Base-by-base conservation (phyloP, 2,797 vertebrate species). In the Dendrocincla fuliginosa region DNA sequence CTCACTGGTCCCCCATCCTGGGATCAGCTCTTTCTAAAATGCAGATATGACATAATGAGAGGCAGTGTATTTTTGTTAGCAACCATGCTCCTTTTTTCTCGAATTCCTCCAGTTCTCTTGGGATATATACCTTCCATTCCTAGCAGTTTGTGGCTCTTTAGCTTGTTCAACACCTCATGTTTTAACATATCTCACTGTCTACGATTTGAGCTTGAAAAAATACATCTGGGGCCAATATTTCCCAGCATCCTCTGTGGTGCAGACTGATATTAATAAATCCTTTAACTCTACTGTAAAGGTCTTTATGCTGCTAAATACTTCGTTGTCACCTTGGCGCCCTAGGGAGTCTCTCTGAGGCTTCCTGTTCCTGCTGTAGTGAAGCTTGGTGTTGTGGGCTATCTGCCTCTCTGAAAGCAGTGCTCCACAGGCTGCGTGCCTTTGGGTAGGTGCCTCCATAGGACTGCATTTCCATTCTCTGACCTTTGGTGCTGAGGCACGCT, bases 41-140 rank as follows among this genome's bases (percentile, higher is more conserved):
- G 76, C 63, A 78, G 73, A 95, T 92, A 88, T 39, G 80, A 86
- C 65, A 94, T 76, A 90, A 91, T 73, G 41, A 93, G 79, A 93
- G 59, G 27, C 84, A 86, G 57, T 0, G 0, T 94, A 79, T 84
- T 97, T 96, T 92, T 91, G 25, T 86, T 91, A 97, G 65, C 70
- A 88, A 14, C 39, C 92, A 28, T 25, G 79, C 50, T 93, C 50
- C 59, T 81, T 89, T 87, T 83, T 89, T 47, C 42, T 73, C 33
- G 42, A 94, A 94, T 96, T 96, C 95, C 84, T 93, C n/a, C 13
- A 17, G 44, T 63, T 89, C 89, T 82, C 89, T 46, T 78, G 84
- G 91, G 95, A 44, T 84, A 53, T 75, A 67, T 88, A 94, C 92
- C 87, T 94, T 90, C 91, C 84, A 92, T 41, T 96, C 64, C 84